phyloP scores from a whole-genome alignment of 2,113 vertebrate genomes.

The Ceratotherium simum region DNA sequence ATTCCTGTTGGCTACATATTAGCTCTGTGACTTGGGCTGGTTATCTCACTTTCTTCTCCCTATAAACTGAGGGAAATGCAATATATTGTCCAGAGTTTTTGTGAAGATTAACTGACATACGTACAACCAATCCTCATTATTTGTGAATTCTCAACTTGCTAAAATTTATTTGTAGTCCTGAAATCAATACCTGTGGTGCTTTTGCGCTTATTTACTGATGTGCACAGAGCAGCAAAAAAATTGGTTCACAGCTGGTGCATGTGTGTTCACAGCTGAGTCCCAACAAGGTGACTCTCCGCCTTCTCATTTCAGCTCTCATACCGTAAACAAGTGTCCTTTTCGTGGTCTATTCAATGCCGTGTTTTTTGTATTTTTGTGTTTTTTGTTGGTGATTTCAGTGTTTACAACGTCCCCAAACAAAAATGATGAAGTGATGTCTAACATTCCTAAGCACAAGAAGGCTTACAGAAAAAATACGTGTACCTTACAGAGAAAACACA shows the following conservation, averaged over 20 bases:
- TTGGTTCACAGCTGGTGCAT: not conserved
- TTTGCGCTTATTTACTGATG: not conserved
- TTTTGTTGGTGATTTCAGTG: not conserved
- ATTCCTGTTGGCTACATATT: not conserved
- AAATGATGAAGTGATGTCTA: not conserved
- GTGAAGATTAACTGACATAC: conserved; percentile 2
- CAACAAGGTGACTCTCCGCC: not conserved
- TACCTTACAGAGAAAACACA: not conserved
- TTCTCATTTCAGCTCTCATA: not conserved
- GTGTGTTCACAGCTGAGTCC: not conserved
- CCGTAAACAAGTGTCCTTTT: not conserved
- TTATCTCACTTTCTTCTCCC: not conserved
- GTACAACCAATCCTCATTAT: not conserved
- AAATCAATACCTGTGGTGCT: not conserved
- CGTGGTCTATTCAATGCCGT: not conserved
- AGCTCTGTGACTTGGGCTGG: not conserved
- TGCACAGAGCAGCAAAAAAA: not conserved
- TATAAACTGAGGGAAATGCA: not conserved
- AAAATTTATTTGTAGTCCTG: not conserved
- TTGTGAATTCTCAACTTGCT: not conserved
- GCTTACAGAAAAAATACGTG: too few relatives aligned
- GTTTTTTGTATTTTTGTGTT: not conserved
- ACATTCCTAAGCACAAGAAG: not conserved
- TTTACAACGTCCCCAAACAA: not conserved
- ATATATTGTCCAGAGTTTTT: not conserved